A percentile compares a stretch with the other conserved stretches of the same genome.
phyloP scores from a whole-genome alignment of 2,797 vertebrate species.

The Setipinna tenuifilis region DNA sequence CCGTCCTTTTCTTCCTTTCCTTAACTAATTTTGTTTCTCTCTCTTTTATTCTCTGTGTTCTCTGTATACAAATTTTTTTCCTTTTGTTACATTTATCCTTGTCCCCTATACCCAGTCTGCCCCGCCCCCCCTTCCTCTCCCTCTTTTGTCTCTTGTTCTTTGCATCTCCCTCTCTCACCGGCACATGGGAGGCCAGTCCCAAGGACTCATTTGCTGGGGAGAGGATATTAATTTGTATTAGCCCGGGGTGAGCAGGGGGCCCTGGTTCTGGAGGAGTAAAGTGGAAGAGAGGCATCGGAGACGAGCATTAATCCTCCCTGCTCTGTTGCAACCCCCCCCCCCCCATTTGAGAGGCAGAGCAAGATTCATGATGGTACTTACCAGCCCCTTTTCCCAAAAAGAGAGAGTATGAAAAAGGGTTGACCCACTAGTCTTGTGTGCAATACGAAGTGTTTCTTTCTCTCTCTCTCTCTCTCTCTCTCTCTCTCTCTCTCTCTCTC shows the following conservation, averaged over 20 bases:
- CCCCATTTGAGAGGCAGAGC: slow-evolving; percentile 52
- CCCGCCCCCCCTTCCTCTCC: not conserved
- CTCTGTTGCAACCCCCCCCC: slow-evolving; percentile 25
- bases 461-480: too few relatives aligned
- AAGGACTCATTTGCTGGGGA: slow-evolving; percentile 56
- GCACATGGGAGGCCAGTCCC: slow-evolving; percentile 39
- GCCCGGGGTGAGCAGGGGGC: slow-evolving; percentile 51
- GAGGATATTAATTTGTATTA: slow-evolving; percentile 65
- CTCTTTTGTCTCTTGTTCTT: not conserved
- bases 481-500: too few relatives aligned
- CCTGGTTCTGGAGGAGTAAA: slow-evolving; percentile 47
- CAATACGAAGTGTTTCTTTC: slow-evolving; percentile 6
- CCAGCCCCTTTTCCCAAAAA: slow-evolving; percentile 43
- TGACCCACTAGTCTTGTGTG: slow-evolving; percentile 38
- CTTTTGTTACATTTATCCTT: not conserved
- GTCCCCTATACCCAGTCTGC: not conserved
- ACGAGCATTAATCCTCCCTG: slow-evolving; percentile 59
- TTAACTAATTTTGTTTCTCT: not conserved
- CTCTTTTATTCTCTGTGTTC: not conserved
- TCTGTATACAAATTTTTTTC: too few relatives aligned
- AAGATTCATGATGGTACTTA: slow-evolving; percentile 61
- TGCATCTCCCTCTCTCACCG: slow-evolving; percentile 23
- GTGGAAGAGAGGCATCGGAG: slow-evolving; percentile 40
- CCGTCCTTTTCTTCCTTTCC: not conserved
- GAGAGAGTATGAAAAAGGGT: slow-evolving; percentile 36